Percentiles rank a stretch among this genome's conserved stretches.
These are phyloP conservation scores for Cladopsammia gracilis DNA, from an alignment of 64 coral and sea anemone genomes.

Conservation along the genomic window DNA sequence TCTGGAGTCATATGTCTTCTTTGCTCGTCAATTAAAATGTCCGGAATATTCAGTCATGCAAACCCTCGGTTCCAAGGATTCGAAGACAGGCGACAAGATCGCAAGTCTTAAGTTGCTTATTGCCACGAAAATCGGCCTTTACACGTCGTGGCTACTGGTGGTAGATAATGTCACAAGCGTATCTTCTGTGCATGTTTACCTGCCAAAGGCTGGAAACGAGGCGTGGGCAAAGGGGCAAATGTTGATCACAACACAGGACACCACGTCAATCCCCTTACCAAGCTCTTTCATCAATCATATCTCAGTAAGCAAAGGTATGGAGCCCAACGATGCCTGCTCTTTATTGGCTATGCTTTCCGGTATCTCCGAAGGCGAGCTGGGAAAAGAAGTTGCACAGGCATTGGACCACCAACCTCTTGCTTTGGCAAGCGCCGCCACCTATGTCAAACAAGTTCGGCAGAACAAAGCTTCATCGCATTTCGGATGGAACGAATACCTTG, in stretches of 20 bases:
- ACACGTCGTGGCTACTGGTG: conserved; percentile 48
- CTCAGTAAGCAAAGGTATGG: conserved; percentile 28
- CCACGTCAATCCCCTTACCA: not conserved
- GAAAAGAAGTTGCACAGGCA: not conserved
- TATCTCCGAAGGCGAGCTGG: not conserved
- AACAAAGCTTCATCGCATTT: not conserved
- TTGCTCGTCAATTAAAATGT: not conserved
- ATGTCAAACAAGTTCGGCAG: not conserved
- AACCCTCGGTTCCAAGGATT: not conserved
- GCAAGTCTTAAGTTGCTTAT: not conserved
- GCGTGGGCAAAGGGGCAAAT: conserved; percentile 40
- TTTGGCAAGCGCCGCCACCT: conserved; percentile 4
- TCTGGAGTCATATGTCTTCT: not conserved
- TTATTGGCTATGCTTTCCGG: not conserved
- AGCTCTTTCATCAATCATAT: not conserved
- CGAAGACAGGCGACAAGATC: not conserved
- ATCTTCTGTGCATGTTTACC: conserved; percentile 8
- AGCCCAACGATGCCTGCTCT: not conserved
- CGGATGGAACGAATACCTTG: not conserved
- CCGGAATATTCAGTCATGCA: not conserved
- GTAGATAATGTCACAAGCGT: conserved; percentile 59
- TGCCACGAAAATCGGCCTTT: not conserved
- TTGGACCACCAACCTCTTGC: conserved; percentile 43
- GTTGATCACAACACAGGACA: conserved; percentile 47
- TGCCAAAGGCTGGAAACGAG: conserved; percentile 20